Conservation (phyloP, 2,797 vertebrate genomes). For the Triplophysa bombifrons region DNA sequence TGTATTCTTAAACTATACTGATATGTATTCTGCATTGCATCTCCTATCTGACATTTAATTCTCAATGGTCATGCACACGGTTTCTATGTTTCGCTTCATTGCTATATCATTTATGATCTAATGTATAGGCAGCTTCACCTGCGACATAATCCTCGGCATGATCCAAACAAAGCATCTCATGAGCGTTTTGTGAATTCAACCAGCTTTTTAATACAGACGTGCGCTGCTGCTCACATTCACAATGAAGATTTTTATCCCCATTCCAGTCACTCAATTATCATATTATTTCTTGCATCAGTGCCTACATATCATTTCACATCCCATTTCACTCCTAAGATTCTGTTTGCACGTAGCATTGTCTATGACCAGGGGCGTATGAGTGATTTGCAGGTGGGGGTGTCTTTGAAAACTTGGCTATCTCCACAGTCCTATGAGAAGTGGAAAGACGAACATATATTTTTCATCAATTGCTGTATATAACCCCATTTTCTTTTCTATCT, state of each 20-base stretch:
- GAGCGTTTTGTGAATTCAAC: conserved; percentile 12
- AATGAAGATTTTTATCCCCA: conserved; percentile 57
- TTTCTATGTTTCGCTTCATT: neutral
- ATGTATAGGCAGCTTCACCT: conserved; percentile 17
- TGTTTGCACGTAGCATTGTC: neutral
- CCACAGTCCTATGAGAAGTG: neutral
- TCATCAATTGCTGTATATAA: neutral
- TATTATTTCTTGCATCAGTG: conserved; percentile 29
- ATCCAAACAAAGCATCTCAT: conserved; percentile 22
- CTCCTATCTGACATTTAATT: conserved; percentile 18
- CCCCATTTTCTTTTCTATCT: neutral
- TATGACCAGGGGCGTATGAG: neutral
- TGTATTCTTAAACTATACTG: neutral
- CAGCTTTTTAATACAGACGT: conserved; percentile 8
- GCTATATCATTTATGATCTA: conserved; percentile 20
- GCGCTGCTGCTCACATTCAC: conserved; percentile 21
- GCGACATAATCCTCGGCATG: neutral
- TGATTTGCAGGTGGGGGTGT: neutral
- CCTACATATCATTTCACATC: conserved; percentile 33
- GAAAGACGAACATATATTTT: neutral
- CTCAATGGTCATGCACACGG: neutral
- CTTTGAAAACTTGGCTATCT: neutral
- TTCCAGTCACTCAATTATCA: conserved; percentile 58
- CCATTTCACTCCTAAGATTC: conserved; percentile 16
- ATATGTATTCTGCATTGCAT: conserved; percentile 59